Evolutionary conservation across 2,888 invertebrate species (phyloP), one percentile per base, ranked within the genome.

Genomic region (Drosophila paramelanica): DNA sequence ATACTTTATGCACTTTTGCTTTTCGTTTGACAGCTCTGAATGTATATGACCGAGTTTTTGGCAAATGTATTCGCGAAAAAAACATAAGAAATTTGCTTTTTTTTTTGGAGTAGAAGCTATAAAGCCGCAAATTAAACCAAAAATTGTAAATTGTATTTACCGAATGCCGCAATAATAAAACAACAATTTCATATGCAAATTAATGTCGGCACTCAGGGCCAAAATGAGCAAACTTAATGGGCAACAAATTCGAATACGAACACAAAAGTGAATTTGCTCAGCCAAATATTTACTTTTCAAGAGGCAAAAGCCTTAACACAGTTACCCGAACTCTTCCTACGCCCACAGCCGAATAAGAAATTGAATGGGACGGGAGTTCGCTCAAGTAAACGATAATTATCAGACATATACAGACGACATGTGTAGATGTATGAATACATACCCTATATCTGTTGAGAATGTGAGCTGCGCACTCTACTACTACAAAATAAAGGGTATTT

Each of bases 1-100:
- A 81, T 88, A 72, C 68, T 88, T 83, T 75, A 83, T 89, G 89
- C 82, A 84, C 88, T 85, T 85, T 83, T 89, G 71, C 79, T 81
- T 88, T 75, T 71, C 57, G 56, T 67, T 82, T 85, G 89, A 89
- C 84, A 84, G 89, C 80, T 51, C 80, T 51, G 71, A 81, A 79
- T 89, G 66, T 67, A 73, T 88, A 70, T 82, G 89, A 79, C 87
- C 89, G 83, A 86, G 50, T 88, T 77, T 61, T 67, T 56, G 57
- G 6, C 1, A 46, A 43, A 10, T 51, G 14, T 36, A 33, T 41
- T 20, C 17, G 31, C 31, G 38, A 23, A 38, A 45, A 42, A 53
- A 46, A 47, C 38, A 46, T 45, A 55, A 14, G 7, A 62, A 14
- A 45, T 45, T 38, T 53, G 42, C 27, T 50, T 17, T 17, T 17